phyloP scores from a whole-genome alignment of 2,113 vertebrate species.

The Phaethornis superciliosus region DNA sequence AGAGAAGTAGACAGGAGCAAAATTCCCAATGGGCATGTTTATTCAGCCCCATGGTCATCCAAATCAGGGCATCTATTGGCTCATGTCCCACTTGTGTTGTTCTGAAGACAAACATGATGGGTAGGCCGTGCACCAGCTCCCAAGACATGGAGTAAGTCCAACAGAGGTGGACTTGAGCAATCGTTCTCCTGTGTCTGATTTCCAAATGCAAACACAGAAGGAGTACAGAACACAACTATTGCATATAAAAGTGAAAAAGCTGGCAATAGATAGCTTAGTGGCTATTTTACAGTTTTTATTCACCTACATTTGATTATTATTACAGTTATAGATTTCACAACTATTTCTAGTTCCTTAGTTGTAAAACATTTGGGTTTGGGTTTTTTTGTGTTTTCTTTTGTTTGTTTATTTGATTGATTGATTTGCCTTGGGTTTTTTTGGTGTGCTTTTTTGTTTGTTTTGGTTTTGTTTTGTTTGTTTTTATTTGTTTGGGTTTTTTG shows the following conservation, averaged over 20 bases:
- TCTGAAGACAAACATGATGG: neutral
- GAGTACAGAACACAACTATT: neutral
- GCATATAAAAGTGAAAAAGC: neutral
- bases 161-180: neutral
- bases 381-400: neutral
- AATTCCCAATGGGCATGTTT: neutral
- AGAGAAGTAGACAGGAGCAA: neutral
- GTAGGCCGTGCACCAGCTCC: neutral
- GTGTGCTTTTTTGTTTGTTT: too few species aligned
- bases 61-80: accelerated
- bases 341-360: neutral
- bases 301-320: neutral
- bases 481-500: neutral
- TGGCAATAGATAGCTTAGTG: neutral
- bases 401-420: too few species aligned
- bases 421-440: too few species aligned
- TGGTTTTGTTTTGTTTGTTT: neutral
- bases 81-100: neutral
- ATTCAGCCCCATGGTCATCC: neutral
- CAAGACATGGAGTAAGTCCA: neutral
- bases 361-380: neutral
- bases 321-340: neutral
- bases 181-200: neutral
- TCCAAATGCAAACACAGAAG: neutral
- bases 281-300: neutral